A percentile compares a stretch with the other conserved stretches of the same genome.
These are phyloP conservation scores for Sciurus carolinensis DNA, from an alignment of 2,797 vertebrate species.

Conservation along the genomic window DNA sequence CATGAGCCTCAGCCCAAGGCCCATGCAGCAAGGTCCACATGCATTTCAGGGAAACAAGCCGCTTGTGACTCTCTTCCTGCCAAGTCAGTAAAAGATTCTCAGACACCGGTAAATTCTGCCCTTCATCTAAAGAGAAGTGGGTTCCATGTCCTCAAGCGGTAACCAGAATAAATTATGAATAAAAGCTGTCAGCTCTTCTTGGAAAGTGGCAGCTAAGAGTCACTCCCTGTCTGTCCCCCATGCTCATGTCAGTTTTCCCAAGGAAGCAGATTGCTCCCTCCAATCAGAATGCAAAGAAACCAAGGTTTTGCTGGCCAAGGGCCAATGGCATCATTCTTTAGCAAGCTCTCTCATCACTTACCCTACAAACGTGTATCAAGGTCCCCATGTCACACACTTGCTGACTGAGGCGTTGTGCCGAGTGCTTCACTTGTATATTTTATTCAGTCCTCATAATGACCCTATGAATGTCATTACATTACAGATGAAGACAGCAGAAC, in stretches of 20 bases:
- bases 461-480: background rate
- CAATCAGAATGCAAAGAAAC: background rate
- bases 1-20: too few species aligned
- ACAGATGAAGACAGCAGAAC: background rate
- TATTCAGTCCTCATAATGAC: background rate
- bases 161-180: background rate
- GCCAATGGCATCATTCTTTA: background rate
- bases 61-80: background rate
- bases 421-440: background rate
- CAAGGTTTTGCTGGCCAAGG: background rate
- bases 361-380: background rate
- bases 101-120: background rate
- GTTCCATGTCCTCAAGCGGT: background rate
- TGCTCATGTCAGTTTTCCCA: background rate
- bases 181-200: background rate
- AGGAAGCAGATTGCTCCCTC: background rate
- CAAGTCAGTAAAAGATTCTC: background rate
- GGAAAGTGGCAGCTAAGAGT: background rate
- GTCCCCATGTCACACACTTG: background rate
- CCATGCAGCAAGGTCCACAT: background rate
- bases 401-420: too few species aligned
- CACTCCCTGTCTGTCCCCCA: background rate
- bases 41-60: background rate
- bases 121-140: background rate
- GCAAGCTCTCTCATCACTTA: background rate